Base-by-base conservation (phyloP, 2,113 vertebrate species). In the Macquaria ambigua region DNA sequence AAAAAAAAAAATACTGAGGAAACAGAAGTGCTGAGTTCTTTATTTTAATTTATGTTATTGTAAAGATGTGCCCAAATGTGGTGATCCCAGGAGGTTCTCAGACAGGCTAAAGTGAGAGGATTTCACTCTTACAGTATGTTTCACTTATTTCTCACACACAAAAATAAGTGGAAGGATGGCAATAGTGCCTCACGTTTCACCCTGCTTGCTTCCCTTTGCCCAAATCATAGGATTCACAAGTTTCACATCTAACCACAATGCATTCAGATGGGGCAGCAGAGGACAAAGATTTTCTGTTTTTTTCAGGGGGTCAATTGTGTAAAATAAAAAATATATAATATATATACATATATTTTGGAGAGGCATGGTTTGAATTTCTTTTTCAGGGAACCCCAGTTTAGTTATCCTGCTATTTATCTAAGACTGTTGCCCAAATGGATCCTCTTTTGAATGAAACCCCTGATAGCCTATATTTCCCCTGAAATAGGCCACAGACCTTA, bases 401-500 rank as follows among this genome's bases (percentile, higher is more conserved):
- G 12, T 39, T 52, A 81, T 46, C 15, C 14, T 70, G 34, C 10
- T 23, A 1, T 53, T 46, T 3, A 48, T 61, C 2, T 52, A 21
- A 72, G 23, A 10, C 3, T 46, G 5, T n/a, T n/a, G n/a, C 21
- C n/a, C 18, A 67, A 59, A 23, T 74, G 4, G 3, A 48, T 56
- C 34, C 14, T 50, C 25, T 28, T 68, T 83, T 56, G 0, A 75
- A 63, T 56, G 0, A 75, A 63, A 28, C 52, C 16, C 41, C 18
- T 7, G 1, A 75, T 52, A 74, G 1, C 75, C 81, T 53, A 79
- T 25, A 79, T 50, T 83, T 39, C 5, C 1, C 20, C 8, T 5
- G 39, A 89, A 88, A 63, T 82, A 90, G 87, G 77, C 55, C 88
- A 90, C 63, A 53, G 6, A 89, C 90, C 72, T 18, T 6, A 55